Percentiles rank a stretch among this genome's conserved stretches.
Conservation (phyloP, 2,113 vertebrate species). For the Synchiropus splendidus region DNA sequence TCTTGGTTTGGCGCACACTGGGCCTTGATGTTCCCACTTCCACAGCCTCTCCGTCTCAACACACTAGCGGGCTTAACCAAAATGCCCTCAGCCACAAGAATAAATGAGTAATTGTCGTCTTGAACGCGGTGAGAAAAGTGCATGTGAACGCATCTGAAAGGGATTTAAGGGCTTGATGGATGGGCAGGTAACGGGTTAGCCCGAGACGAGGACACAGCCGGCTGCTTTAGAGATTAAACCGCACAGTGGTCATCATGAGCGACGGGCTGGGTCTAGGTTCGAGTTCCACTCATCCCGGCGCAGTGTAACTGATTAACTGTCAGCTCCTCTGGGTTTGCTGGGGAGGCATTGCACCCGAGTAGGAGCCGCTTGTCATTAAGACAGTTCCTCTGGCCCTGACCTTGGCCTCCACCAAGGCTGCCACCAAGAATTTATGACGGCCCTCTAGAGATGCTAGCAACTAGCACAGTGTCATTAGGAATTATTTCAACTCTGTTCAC, state of each 20-base stretch:
- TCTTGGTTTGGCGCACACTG: no score
- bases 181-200: constrained; percentile 46
- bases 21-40: no score
- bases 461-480: neutral
- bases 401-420: constrained; percentile 41
- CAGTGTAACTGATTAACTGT: constrained; percentile 70
- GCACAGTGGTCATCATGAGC: constrained; percentile 50
- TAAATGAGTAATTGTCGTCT: no score
- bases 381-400: constrained; percentile 50
- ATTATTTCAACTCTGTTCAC: neutral
- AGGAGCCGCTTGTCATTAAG: constrained; percentile 57
- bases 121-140: no score
- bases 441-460: constrained; percentile 4
- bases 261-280: constrained; percentile 40
- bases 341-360: constrained; percentile 48
- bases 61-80: no score
- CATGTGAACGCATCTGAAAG: no score
- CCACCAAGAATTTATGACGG: constrained; percentile 5
- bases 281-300: constrained; percentile 45
- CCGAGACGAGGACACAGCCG: constrained; percentile 38
- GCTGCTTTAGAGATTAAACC: constrained; percentile 38
- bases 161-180: constrained; percentile 39
- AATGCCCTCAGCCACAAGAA: no score
- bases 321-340: constrained; percentile 49
- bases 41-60: no score